phyloP scores from a whole-genome alignment of 53 echinoderm and acorn worm genomes.

The Paelopatides confundens region DNA sequence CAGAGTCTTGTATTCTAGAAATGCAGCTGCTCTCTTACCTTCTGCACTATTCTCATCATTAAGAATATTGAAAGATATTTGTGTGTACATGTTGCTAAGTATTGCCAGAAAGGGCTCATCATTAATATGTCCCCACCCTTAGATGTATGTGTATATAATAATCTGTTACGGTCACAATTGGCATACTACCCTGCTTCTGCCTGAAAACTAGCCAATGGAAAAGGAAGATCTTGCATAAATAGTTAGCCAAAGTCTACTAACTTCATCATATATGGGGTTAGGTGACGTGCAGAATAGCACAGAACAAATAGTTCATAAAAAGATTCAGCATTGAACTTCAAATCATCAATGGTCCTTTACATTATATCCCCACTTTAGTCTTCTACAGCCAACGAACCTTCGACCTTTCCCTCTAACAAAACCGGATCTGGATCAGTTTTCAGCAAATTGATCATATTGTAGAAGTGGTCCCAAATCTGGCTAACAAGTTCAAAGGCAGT shows the following conservation, averaged over 20 bases:
- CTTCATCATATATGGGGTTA: too few relatives aligned
- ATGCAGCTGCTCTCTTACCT: background rate
- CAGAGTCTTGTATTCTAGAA: background rate
- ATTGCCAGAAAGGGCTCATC: conserved; percentile 34
- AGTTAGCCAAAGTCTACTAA: background rate
- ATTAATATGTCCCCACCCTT: conserved; percentile 62
- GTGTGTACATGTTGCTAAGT: background rate
- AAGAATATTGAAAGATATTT: background rate
- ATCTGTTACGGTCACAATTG: conserved; percentile 64
- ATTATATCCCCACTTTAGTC: background rate
- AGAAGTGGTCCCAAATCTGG: conserved; percentile 62
- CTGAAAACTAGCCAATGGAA: conserved; percentile 64
- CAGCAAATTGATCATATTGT: conserved; percentile 48
- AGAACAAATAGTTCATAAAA: background rate
- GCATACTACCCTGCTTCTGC: conserved; percentile 76
- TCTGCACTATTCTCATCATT: background rate
- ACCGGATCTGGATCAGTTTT: background rate
- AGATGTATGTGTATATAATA: conserved; percentile 68
- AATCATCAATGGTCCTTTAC: background rate
- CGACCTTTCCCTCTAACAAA: background rate
- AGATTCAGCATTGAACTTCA: background rate
- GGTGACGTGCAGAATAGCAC: conserved; percentile 28
- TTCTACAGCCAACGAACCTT: background rate
- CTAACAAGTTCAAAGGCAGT: background rate
- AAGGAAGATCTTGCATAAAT: conserved; percentile 47